Percentiles rank a stretch among this genome's conserved stretches.
Evolutionary conservation across 2,797 vertebrate species (phyloP).

Genomic region (Eulemur coronatus): DNA sequence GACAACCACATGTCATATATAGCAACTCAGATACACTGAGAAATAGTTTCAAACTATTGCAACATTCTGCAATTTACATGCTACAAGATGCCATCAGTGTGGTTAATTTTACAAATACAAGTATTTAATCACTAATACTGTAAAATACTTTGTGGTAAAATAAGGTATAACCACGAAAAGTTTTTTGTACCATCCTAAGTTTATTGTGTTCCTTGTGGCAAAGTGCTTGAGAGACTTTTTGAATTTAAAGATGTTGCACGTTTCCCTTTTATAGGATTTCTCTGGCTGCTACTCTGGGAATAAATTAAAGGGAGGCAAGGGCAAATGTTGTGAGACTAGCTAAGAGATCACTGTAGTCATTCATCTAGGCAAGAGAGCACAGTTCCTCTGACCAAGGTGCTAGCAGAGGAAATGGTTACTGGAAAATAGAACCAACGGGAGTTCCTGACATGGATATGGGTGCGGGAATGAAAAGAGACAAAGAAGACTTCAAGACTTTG

Average conservation of each 20-base stretch:
- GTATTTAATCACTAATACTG: not conserved
- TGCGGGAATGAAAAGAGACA: not conserved
- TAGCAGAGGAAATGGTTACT: not conserved
- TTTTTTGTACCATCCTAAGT: not conserved
- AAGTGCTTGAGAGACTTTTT: not conserved
- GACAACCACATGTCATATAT: not conserved
- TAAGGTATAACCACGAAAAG: not conserved
- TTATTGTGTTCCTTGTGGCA: not conserved
- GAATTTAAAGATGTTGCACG: not conserved
- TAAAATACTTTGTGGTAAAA: not conserved
- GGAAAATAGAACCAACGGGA: not conserved
- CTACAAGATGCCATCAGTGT: not conserved
- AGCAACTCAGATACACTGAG: not conserved
- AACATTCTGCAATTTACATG: not conserved
- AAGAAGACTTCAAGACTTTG: not conserved
- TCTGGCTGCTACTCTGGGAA: not conserved
- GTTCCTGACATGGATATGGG: not conserved
- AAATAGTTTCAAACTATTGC: not conserved
- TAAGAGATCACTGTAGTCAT: not conserved
- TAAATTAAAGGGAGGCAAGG: not conserved
- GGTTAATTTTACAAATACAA: conserved; percentile 7
- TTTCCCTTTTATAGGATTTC: not conserved
- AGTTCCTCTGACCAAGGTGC: not conserved
- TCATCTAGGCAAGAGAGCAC: not conserved
- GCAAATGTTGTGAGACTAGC: not conserved